A percentile compares a stretch with the other conserved stretches of the same genome.
Evolutionary conservation across 2,888 invertebrate genomes (phyloP).

Genomic region (Norana najaformis): DNA sequence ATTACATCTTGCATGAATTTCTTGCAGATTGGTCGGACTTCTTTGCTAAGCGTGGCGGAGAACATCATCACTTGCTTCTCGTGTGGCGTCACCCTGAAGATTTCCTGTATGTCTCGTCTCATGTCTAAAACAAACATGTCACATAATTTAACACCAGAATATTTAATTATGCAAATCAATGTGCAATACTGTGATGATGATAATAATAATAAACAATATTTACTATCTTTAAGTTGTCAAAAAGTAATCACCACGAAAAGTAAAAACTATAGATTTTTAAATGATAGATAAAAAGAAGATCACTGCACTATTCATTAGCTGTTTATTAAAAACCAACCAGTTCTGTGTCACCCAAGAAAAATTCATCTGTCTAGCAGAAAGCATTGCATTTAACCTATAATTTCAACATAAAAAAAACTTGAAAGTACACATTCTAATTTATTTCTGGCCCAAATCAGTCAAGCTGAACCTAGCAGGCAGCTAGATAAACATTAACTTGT

Average conservation of each 20-base stretch:
- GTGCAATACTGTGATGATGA: background rate
- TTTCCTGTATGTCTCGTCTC: constrained; percentile 98
- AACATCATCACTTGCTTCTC: constrained; percentile 99
- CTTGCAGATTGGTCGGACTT: constrained; percentile 98
- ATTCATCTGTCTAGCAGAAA: background rate
- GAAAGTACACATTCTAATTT: background rate
- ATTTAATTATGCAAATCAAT: background rate
- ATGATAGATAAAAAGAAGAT: background rate
- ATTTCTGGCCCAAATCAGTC: background rate
- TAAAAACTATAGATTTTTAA: background rate
- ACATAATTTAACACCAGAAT: background rate
- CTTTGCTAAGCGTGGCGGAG: constrained; percentile 98
- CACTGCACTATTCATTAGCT: background rate
- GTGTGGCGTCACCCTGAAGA: constrained; percentile 96
- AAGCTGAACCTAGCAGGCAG: background rate
- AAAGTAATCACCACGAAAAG: background rate
- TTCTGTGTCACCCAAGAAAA: background rate
- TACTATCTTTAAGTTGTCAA: background rate
- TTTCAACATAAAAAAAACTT: background rate
- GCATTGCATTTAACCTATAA: background rate
- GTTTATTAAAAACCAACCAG: background rate
- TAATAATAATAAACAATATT: background rate
- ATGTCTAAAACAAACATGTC: constrained; percentile 73
- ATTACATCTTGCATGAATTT: constrained; percentile 99
- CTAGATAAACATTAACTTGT: background rate